phyloP scores from a whole-genome alignment of 1,140 invertebrate genomes.

The Cryptotermes secundus region DNA sequence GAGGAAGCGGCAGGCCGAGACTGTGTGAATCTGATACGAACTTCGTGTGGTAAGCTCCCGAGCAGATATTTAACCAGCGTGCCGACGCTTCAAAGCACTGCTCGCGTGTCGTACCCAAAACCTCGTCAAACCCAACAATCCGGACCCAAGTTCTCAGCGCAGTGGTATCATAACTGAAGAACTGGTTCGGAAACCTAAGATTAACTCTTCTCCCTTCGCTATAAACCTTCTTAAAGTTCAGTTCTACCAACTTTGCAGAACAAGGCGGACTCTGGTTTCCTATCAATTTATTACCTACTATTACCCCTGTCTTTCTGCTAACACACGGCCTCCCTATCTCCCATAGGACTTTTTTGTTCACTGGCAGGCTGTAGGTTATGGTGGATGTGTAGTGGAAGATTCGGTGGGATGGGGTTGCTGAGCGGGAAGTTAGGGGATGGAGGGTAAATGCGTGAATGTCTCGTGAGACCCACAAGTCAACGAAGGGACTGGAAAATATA shows the following conservation, averaged over 20 bases:
- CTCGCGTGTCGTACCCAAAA: too few species aligned
- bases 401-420: neutral
- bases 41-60: too few species aligned
- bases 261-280: neutral
- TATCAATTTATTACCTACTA: constrained; percentile 5
- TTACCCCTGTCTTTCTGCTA: neutral
- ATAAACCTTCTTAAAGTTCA: neutral
- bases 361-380: neutral
- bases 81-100: too few species aligned
- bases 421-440: neutral
- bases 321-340: neutral
- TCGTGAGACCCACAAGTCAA: neutral
- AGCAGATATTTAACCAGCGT: too few species aligned
- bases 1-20: too few species aligned
- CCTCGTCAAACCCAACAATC: too few species aligned
- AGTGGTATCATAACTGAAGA: neutral
- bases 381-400: neutral
- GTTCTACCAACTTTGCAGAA: neutral
- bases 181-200: neutral
- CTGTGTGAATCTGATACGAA: too few species aligned
- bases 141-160: neutral
- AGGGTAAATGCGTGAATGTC: neutral
- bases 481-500: neutral
- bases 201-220: neutral
- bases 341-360: constrained; percentile 1